Percentiles rank a stretch among this genome's conserved stretches.
Conservation (phyloP, 2,113 vertebrate genomes). For the Pluvialis apricaria region DNA sequence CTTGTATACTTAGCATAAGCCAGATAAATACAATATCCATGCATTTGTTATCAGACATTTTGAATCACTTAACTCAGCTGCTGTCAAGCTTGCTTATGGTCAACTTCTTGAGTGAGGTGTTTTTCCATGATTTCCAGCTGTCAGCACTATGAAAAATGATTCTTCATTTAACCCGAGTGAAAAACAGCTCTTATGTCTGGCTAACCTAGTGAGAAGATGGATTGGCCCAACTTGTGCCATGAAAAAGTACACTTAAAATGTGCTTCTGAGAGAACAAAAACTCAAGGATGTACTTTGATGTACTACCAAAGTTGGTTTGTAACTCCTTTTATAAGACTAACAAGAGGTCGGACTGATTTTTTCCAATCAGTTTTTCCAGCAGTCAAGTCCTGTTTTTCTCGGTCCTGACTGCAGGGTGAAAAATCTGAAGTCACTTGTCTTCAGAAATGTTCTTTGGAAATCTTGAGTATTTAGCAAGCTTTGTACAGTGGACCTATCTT, state of each 20-base stretch:
- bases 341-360: not conserved
- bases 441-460: not conserved
- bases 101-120: not conserved
- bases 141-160: not conserved
- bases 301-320: not conserved
- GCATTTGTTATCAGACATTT: not conserved
- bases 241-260: not conserved
- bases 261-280: not conserved
- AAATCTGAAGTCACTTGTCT: not conserved
- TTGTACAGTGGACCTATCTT: not conserved
- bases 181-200: not conserved
- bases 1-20: not conserved
- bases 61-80: not conserved
- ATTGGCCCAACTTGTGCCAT: not conserved
- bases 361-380: not conserved
- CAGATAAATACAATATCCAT: not conserved
- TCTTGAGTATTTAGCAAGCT: not conserved
- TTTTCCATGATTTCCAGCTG: constrained; percentile 12
- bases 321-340: not conserved
- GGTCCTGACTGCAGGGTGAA: not conserved
- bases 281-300: not conserved
- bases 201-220: not conserved
- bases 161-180: not conserved
- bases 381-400: not conserved
- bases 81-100: not conserved